These are phyloP conservation scores for Cosmia pyralina DNA, from an alignment of 2,888 invertebrate genomes.

Conservation along the genomic window DNA sequence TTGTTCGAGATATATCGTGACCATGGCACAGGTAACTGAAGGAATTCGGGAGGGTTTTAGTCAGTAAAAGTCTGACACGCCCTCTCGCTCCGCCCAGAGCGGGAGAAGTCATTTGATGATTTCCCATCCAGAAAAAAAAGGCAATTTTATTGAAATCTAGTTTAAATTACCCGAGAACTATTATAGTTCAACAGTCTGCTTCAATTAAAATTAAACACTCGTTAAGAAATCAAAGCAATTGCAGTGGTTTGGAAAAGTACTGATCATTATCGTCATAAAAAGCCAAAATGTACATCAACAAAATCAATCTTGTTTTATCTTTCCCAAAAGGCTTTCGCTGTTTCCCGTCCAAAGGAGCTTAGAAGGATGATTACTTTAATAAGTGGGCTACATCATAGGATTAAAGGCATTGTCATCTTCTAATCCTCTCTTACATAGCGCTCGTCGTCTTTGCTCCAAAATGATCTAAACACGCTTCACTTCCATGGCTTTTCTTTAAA, in stretches of 20 bases:
- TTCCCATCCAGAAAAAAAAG: too few relatives aligned
- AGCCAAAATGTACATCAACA: conserved; percentile 29
- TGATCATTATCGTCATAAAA: conserved; percentile 1
- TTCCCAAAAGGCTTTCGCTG: conserved; percentile 29
- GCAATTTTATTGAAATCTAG: too few relatives aligned
- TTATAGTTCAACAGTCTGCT: not conserved
- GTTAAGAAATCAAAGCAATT: conserved; percentile 9
- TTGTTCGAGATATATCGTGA: too few relatives aligned
- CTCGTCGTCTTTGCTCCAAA: conserved; percentile 28
- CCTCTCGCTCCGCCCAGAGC: too few relatives aligned
- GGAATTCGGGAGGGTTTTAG: too few relatives aligned
- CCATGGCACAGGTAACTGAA: too few relatives aligned
- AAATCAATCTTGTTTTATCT: conserved; percentile 49
- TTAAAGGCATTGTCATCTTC: conserved; percentile 57
- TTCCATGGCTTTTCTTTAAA: conserved; percentile 20
- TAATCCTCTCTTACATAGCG: conserved; percentile 50
- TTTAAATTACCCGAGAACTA: not conserved
- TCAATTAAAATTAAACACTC: not conserved
- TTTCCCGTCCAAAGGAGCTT: conserved; percentile 49
- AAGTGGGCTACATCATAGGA: conserved; percentile 55
- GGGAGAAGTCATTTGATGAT: too few relatives aligned
- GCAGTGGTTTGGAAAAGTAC: conserved; percentile 12
- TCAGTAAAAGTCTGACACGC: too few relatives aligned
- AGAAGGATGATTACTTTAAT: conserved; percentile 56
- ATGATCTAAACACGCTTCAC: conserved; percentile 22